phyloP scores from a whole-genome alignment of 2,797 vertebrate species.

The Xiphorhynchus erythropygius region DNA sequence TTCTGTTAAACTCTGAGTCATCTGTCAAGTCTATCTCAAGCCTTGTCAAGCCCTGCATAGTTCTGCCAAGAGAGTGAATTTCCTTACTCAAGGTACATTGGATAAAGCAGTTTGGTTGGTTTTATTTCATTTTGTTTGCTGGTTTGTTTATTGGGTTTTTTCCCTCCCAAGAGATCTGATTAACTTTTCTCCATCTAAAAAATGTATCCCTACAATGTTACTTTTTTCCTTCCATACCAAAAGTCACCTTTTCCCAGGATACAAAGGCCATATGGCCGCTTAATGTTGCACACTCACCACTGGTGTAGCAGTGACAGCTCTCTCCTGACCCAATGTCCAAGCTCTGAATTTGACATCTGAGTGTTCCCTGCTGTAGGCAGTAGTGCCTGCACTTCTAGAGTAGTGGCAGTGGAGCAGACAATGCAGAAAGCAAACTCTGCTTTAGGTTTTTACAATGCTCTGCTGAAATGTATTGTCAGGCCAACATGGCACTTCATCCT shows the following conservation, averaged over 20 bases:
- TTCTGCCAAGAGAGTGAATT: neutral
- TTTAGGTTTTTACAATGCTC: neutral
- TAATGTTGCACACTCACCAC: neutral
- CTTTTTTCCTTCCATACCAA: neutral
- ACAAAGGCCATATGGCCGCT: neutral
- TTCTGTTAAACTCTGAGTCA: slow-evolving; percentile 6
- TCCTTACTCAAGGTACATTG: neutral
- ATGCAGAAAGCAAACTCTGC: neutral
- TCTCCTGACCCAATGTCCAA: neutral
- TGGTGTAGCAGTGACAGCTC: neutral
- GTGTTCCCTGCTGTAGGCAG: neutral
- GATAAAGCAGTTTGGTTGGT: neutral
- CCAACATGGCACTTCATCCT: neutral
- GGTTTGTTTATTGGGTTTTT: neutral
- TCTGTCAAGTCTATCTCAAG: slow-evolving; percentile 2
- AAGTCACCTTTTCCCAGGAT: neutral
- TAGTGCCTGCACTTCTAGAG: neutral
- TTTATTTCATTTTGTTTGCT: neutral
- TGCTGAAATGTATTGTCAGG: neutral
- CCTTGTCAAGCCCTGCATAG: neutral
- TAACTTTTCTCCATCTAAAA: neutral
- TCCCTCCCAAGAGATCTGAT: neutral
- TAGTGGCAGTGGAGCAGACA: neutral
- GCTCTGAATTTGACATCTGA: neutral
- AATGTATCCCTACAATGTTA: neutral